These are phyloP conservation scores for Muscicapa comitata DNA, from an alignment of 2,797 vertebrate species.

Conservation along the genomic window DNA sequence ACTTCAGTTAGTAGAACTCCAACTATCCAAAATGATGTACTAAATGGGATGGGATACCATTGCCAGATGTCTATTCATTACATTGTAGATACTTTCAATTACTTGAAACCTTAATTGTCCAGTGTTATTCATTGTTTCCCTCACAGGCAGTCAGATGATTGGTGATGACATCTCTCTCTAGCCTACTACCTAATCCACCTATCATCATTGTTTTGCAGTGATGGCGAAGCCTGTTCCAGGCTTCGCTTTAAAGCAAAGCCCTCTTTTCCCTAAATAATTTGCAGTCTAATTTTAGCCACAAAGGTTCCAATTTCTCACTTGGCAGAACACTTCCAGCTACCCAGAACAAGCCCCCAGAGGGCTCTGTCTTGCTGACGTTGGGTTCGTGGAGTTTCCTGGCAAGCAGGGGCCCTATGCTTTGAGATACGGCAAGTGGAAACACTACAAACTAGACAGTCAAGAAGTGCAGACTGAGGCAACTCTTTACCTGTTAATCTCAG, in stretches of 20 bases:
- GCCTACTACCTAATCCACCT: neutral
- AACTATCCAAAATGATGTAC: neutral
- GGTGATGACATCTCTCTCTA: neutral
- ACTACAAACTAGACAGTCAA: neutral
- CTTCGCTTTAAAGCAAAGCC: neutral
- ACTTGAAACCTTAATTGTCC: neutral
- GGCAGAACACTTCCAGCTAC: neutral
- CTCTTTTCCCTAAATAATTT: neutral
- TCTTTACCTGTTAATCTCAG: neutral
- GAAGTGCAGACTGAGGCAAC: neutral
- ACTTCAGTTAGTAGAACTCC: neutral
- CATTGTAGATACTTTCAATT: neutral
- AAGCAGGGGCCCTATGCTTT: fast-evolving
- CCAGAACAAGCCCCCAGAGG: neutral
- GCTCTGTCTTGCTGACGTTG: neutral
- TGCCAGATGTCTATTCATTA: conserved; percentile 15
- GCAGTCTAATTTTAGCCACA: neutral
- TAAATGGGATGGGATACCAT: neutral
- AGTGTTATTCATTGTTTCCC: neutral
- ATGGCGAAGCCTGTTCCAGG: neutral
- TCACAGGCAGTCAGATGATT: neutral
- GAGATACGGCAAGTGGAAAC: neutral
- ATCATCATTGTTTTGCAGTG: neutral
- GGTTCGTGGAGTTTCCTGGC: neutral
- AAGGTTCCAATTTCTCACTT: neutral